phyloP scores from a whole-genome alignment of 2,797 vertebrate species.

The Anomalospiza imberbis region DNA sequence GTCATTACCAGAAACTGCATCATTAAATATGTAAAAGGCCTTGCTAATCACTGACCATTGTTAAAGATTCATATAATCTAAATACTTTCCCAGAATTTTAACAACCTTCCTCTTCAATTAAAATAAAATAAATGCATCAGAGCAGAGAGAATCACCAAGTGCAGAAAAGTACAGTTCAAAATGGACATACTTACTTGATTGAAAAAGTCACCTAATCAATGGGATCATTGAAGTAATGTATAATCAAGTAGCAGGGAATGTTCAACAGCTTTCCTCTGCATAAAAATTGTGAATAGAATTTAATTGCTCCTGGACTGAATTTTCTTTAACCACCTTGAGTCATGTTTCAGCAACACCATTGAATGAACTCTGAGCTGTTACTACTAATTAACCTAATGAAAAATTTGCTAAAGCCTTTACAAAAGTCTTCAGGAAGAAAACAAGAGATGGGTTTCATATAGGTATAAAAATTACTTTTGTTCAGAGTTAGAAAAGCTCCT shows the following conservation, averaged over 20 bases:
- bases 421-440: background rate
- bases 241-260: slow-evolving; percentile 10
- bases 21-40: slow-evolving; percentile 40
- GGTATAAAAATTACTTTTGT: background rate
- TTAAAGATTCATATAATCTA: slow-evolving; percentile 16
- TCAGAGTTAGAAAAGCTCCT: background rate
- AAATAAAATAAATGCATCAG: background rate
- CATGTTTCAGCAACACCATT: background rate
- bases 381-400: background rate
- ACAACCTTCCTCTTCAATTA: slow-evolving; percentile 2
- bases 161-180: background rate
- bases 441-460: background rate
- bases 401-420: background rate
- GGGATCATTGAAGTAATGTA: background rate
- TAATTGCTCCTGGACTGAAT: background rate
- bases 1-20: background rate
- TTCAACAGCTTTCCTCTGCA: background rate
- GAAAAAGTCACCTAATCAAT: slow-evolving; percentile 35
- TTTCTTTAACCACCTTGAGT: background rate
- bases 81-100: slow-evolving; percentile 24
- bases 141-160: background rate
- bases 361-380: background rate
- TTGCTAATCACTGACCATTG: slow-evolving; percentile 55
- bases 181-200: background rate
- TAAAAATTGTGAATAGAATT: slow-evolving; percentile 1